Evolutionary conservation across 2,888 invertebrate species (phyloP), one percentile per base, ranked within the genome.

Genomic region (Leucoptera coffeella): DNA sequence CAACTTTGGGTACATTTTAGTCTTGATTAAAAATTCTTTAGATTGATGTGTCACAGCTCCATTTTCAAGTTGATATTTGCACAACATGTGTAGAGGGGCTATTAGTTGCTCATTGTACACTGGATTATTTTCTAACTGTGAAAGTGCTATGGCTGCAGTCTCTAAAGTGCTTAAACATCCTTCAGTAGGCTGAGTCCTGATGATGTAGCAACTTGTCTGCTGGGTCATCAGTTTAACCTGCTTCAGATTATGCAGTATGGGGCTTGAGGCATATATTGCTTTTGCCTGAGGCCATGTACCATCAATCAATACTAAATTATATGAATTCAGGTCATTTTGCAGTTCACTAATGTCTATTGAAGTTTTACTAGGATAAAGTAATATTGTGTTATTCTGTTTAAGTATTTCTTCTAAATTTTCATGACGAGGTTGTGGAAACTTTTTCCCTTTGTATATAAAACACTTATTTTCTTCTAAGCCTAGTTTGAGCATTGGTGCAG

Each of bases 281-380:
- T 90, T 91, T 3, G 94, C 93, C 57, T 95, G 94, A 1, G 91
- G 86, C 94, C 94, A 95, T 7, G 95, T 95, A 4, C 95, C 94
- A 69, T 95, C 94, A 34, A 95, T 77, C 22, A 94, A 60, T 23
- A 94, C 71, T 27, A 94, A 65, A 50, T 88, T 92, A 46, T 85
- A 88, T 7, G 72, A 74, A 22, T 55, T 59, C 35, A 44, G 40
- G 28, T 62, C 57, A 38, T 61, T 58, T 30, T 57, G 45, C 21
- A 69, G 37, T 28, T 58, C 57, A 40, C 73, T 75, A 33, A 91
- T 74, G 43, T 85, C 79, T 26, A 82, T 61, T 2, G 92, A 83
- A 36, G 75, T 64, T 46, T 78, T 74, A 37, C 88, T 86, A 15
- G 91, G 92, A 58, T 89, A 92, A 4, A 92, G 55, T 20, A 93